Percentiles rank a stretch among this genome's conserved stretches.
phyloP scores from a whole-genome alignment of 2,888 invertebrate species.

The Phania funesta region DNA sequence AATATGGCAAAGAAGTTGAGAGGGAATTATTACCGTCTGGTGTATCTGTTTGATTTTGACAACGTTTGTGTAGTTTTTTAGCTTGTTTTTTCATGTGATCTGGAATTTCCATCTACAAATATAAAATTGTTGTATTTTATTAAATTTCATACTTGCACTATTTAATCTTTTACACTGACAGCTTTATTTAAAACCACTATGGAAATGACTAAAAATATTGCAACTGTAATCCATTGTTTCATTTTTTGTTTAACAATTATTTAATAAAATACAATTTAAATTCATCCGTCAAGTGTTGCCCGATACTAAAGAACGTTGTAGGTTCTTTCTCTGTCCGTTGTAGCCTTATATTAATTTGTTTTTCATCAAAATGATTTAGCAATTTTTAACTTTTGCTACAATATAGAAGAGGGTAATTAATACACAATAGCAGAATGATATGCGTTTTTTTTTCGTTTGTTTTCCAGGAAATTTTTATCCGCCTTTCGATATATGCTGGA shows the following conservation, averaged over 20 bases:
- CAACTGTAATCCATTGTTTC: constrained; percentile 53
- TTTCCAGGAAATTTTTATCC: constrained; percentile 75
- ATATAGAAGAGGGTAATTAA: no score
- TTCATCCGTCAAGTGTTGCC: constrained; percentile 12
- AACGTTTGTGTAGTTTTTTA: constrained; percentile 73
- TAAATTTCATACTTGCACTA: not conserved
- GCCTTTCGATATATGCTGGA: constrained; percentile 79
- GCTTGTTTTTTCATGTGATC: constrained; percentile 73
- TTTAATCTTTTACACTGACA: constrained; percentile 65
- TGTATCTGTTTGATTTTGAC: constrained; percentile 72
- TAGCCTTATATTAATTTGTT: constrained; percentile 46
- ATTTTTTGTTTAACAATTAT: constrained; percentile 24
- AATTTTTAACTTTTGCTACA: constrained; percentile 1
- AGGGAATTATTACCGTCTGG: constrained; percentile 76
- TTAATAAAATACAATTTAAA: not conserved
- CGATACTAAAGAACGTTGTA: not conserved
- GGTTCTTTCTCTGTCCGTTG: constrained; percentile 35
- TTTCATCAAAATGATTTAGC: constrained; percentile 35
- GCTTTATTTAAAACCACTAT: constrained; percentile 61
- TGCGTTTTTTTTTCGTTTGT: not conserved
- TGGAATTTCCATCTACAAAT: constrained; percentile 73
- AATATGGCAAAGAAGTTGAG: no score
- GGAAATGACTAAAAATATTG: constrained; percentile 57
- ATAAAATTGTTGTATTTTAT: no score
- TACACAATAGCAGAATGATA: not conserved